phyloP scores from a whole-genome alignment of 1,140 invertebrate genomes.

The Pogonognathellus flavescens region DNA sequence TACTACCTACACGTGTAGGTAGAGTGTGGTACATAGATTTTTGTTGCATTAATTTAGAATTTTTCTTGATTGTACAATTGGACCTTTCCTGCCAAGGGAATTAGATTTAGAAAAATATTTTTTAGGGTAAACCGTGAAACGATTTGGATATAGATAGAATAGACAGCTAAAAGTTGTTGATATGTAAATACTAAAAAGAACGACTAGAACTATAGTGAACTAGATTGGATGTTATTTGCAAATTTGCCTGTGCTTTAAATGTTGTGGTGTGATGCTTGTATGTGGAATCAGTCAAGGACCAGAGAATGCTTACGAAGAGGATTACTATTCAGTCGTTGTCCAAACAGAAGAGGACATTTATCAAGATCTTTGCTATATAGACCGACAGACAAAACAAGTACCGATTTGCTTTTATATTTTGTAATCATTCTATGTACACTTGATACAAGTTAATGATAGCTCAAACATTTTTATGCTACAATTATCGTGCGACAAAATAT shows the following conservation, averaged over 20 bases:
- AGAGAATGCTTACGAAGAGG: conserved; percentile 61
- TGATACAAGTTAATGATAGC: not conserved
- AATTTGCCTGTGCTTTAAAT: conserved; percentile 39
- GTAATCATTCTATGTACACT: not conserved
- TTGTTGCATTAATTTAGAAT: not conserved
- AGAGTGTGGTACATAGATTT: not conserved
- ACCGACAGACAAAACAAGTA: conserved; percentile 67
- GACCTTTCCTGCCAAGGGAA: too few relatives aligned
- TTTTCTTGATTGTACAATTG: not conserved
- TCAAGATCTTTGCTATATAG: conserved; percentile 82
- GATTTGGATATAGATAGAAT: not conserved
- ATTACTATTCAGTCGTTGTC: conserved; percentile 67
- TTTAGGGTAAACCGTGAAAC: not conserved
- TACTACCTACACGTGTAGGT: too few relatives aligned
- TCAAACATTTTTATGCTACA: not conserved
- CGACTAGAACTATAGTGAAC: not conserved
- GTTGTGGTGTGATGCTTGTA: conserved; percentile 7
- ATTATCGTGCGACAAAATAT: not conserved
- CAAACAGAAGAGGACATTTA: conserved; percentile 83
- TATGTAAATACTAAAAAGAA: not conserved
- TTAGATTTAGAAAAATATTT: too few relatives aligned
- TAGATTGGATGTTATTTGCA: conserved; percentile 2
- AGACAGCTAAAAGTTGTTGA: not conserved
- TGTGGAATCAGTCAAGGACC: conserved; percentile 51
- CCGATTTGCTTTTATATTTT: conserved; percentile 8